phyloP scores from a whole-genome alignment of 2,797 vertebrate species.

The Erpetoichthys calabaricus region DNA sequence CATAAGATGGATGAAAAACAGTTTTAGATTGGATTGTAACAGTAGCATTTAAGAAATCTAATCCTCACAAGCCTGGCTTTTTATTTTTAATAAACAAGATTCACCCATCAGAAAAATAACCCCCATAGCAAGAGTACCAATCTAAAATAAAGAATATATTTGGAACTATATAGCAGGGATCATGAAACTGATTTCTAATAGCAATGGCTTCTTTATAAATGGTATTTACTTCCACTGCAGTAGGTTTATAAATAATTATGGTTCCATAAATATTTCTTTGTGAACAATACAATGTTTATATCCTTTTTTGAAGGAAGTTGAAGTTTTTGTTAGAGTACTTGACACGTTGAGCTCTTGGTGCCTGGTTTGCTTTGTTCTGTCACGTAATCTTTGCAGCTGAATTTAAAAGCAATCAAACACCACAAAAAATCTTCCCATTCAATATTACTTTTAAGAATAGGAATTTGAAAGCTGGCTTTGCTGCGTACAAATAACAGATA shows the following conservation, averaged over 20 bases:
- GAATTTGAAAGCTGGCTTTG: slow-evolving; percentile 15
- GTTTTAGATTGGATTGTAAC: too few relatives aligned
- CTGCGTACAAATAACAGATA: slow-evolving; percentile 22
- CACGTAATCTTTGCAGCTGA: slow-evolving; percentile 37
- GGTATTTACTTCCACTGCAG: too few relatives aligned
- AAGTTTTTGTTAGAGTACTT: slow-evolving; percentile 41
- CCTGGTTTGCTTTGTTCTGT: slow-evolving; percentile 40
- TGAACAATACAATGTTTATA: slow-evolving; percentile 28
- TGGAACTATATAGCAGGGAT: too few relatives aligned
- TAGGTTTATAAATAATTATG: slow-evolving; percentile 10
- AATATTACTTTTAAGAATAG: slow-evolving; percentile 25
- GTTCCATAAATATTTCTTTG: slow-evolving; percentile 10
- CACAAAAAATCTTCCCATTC: slow-evolving; percentile 33
- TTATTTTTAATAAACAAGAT: too few relatives aligned
- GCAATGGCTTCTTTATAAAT: too few relatives aligned
- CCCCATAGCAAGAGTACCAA: too few relatives aligned
- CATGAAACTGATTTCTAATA: too few relatives aligned
- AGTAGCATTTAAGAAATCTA: too few relatives aligned
- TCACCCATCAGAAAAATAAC: too few relatives aligned
- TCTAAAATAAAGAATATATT: too few relatives aligned
- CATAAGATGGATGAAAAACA: too few relatives aligned
- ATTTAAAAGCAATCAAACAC: slow-evolving; percentile 37
- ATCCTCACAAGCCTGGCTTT: too few relatives aligned
- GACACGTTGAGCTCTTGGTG: slow-evolving; percentile 36
- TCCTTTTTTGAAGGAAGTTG: slow-evolving; percentile 33